Base-by-base conservation (phyloP, 2,113 vertebrate species). In the Labrus mixtus region DNA sequence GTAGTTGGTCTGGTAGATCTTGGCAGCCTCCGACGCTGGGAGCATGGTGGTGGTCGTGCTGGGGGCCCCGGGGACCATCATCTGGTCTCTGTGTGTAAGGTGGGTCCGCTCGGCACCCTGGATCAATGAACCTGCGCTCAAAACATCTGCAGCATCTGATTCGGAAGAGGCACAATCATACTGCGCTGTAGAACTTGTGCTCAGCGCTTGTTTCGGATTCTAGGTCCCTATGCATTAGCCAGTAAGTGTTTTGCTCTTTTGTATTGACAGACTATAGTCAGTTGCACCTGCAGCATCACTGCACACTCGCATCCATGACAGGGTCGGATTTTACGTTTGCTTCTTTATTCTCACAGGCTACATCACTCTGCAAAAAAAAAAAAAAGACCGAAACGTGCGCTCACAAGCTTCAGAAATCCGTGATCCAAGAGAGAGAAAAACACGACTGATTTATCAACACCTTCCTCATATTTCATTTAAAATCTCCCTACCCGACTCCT, bases 1-100 rank as follows among this genome's bases (percentile, higher is more conserved):
- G 94, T 99, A 99, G 95, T 98, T 99, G 92, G 96, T 97, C 91
- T 98, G 97, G 91, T 99, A 99, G 86, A 99, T 97, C 90, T 98
- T 98, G 81, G 97, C 97, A 73, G 98, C 97, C 89, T 99, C 97
- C 64, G 97, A 95, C 66, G 97, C 96, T 51, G 97, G 97, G 58
- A 99, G 95, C 96, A 98, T 97, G 87, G 93, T 95, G 93, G 94
- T 96, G 87, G 92, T 83, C 22, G 88, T 80, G 77, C 51, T 81
- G 72, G 95, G 92, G 74, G 91, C 93, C 78, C 95, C 94, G 72
- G 95, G 95, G 68, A 95, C 87, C 91, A 93, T 92, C 69, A 81
- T 90, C 78, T 29, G 58, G 55, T 78, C 69, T 58, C 58, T 55
- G 73, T 41, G 53, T 50, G 48, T 4, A 41, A 15, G 10, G 33